Evolutionary conservation across 1,140 invertebrate genomes (phyloP), one percentile per base, ranked within the genome.

Genomic region (Drosophila dunni): DNA sequence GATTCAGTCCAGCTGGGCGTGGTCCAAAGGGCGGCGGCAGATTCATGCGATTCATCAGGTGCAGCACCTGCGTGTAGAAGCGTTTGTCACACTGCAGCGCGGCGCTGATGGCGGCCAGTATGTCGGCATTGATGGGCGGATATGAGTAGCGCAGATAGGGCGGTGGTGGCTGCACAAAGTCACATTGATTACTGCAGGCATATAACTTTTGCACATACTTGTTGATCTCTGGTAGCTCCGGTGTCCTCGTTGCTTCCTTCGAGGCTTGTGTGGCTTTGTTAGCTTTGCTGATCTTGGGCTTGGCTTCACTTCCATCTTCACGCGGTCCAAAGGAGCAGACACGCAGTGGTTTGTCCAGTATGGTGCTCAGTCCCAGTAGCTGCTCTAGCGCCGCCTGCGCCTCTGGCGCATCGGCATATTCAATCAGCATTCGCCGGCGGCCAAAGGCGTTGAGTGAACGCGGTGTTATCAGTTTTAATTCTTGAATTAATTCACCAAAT

Each of bases 21-120:
- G 74, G 51, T 36, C 60, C 45, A 93, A 98, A 98, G n/a, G 98
- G 98, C 65, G 95, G 94, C 38, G 96, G 96, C 48, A 98, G 91
- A 92, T 96, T 97, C 97, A 99, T 98, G 93, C 96, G 97, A 91
- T 98, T 98, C 97, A 99, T 98, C 34, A 99, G 93, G 94, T 99
- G 97, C 53, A 98, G 91, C 6, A 97, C 96, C 94, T 97, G 97
- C 20, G 94, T 95, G 91, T 98, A 98, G 92, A 98, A 97, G 78
- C 95, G 95, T 48, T 96, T 96, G 80, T 97, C 95, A 44, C 94
- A 94, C 60, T 96, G 93, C 48, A 98, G 91, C 51, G 95, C 94
- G 92, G 96, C 94, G 6, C 95, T 94, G 74, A 99, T 98, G 89
- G 97, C 97, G 40, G 95, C 93, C 29, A 98, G 93, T 61, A 96